Conservation (phyloP, 2,888 invertebrate genomes). For the Synanthedon formicaeformis region DNA sequence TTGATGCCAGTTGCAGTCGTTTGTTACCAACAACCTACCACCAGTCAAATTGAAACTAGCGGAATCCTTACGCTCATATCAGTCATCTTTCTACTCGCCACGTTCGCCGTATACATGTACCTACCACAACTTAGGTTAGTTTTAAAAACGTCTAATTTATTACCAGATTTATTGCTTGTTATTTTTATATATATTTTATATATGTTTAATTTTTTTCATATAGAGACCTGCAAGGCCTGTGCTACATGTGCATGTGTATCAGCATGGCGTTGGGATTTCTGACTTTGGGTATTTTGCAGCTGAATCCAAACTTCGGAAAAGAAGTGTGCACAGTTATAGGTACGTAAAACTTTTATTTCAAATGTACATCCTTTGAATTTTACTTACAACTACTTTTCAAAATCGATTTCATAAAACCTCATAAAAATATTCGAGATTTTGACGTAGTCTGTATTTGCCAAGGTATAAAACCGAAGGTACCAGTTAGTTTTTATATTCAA, state of each 20-base stretch:
- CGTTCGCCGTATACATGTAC: conserved; percentile 70
- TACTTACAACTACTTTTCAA: neutral
- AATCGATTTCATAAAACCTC: no score
- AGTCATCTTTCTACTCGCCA: conserved; percentile 69
- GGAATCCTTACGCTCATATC: conserved; percentile 64
- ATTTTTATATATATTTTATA: neutral
- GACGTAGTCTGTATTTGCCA: no score
- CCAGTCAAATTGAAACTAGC: conserved; percentile 43
- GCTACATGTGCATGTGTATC: conserved; percentile 72
- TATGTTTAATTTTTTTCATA: conserved; percentile 6
- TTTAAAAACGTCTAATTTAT: no score
- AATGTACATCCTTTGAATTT: neutral
- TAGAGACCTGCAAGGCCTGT: conserved; percentile 74
- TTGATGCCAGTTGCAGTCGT: conserved; percentile 42
- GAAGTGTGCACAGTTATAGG: conserved; percentile 66
- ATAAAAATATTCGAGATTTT: no score
- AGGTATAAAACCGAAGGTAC: no score
- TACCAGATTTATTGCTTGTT: no score
- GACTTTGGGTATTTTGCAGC: conserved; percentile 69
- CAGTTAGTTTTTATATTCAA: no score
- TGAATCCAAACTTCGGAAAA: conserved; percentile 39
- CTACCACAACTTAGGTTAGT: conserved; percentile 72
- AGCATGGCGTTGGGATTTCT: conserved; percentile 72
- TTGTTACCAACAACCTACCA: conserved; percentile 79
- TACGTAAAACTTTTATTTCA: conserved; percentile 17